Evolutionary conservation across 2,888 invertebrate genomes (phyloP).

Genomic region (Himalopsyche kuldschensis): DNA sequence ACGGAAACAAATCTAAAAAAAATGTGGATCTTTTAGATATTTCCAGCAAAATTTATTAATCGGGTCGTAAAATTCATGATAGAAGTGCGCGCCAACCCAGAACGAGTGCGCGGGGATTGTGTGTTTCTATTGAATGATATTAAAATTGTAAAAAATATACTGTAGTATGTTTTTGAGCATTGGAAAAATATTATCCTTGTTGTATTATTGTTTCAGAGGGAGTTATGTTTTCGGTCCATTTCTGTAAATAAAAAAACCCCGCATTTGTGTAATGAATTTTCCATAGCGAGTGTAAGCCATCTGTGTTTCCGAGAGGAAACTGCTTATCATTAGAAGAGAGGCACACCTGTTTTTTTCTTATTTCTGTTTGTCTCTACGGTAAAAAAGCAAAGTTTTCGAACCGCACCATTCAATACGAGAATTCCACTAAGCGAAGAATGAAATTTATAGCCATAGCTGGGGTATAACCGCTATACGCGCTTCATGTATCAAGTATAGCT

Average conservation of each 20-base stretch:
- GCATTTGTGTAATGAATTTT: slow-evolving; percentile 17
- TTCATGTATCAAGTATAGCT: neutral
- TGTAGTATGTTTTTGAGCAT: too few species aligned
- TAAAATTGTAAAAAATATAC: too few species aligned
- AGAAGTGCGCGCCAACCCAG: too few species aligned
- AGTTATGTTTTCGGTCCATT: neutral
- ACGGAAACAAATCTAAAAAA: too few species aligned
- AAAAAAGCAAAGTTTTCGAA: slow-evolving; percentile 10
- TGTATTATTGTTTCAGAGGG: neutral
- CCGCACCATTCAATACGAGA: slow-evolving; percentile 20
- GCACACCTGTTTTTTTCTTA: neutral
- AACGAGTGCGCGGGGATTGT: too few species aligned
- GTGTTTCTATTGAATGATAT: too few species aligned
- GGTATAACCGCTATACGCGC: neutral
- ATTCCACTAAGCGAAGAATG: neutral
- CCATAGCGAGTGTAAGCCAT: slow-evolving; percentile 5
- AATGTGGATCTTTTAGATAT: too few species aligned
- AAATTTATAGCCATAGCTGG: neutral
- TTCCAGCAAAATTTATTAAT: too few species aligned
- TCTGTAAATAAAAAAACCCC: neutral
- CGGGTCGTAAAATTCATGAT: too few species aligned
- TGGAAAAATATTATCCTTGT: neutral
- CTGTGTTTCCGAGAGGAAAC: neutral
- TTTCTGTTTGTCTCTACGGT: neutral
- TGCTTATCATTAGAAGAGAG: neutral